These are phyloP conservation scores for Lottia scabra DNA, from an alignment of 2,888 invertebrate genomes.

Conservation along the genomic window DNA sequence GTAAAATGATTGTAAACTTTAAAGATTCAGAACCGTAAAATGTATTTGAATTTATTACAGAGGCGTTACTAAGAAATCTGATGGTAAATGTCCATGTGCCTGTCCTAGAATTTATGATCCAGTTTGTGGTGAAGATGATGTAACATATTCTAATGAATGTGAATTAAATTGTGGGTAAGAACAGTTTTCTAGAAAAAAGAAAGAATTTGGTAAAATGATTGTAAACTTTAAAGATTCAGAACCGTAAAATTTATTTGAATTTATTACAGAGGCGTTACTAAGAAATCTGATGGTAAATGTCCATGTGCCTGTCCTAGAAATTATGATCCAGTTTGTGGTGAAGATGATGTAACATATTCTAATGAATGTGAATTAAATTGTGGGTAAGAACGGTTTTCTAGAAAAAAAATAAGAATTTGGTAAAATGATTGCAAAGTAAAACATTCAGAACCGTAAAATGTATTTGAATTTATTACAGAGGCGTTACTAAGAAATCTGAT, in stretches of 20 bases:
- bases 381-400: constrained; percentile 2
- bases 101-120: constrained; percentile 17
- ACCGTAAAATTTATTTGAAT: background rate
- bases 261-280: constrained; percentile 3
- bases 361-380: constrained; percentile 18
- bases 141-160: constrained; percentile 16
- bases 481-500: constrained; percentile 11
- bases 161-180: constrained; percentile 15
- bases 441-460: too few species aligned
- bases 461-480: background rate
- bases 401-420: too few species aligned
- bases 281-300: constrained; percentile 14
- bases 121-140: constrained; percentile 15
- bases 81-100: constrained; percentile 12
- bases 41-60: background rate
- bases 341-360: constrained; percentile 13
- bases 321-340: constrained; percentile 18
- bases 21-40: too few species aligned
- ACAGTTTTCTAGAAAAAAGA: background rate
- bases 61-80: constrained; percentile 9
- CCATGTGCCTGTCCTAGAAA: constrained; percentile 13
- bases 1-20: too few species aligned
- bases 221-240: too few species aligned
- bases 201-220: too few species aligned
- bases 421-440: too few species aligned